Evolutionary conservation across 2,888 invertebrate species (phyloP), one percentile per base, ranked within the genome.

Genomic region (Argyresthia goedartella): DNA sequence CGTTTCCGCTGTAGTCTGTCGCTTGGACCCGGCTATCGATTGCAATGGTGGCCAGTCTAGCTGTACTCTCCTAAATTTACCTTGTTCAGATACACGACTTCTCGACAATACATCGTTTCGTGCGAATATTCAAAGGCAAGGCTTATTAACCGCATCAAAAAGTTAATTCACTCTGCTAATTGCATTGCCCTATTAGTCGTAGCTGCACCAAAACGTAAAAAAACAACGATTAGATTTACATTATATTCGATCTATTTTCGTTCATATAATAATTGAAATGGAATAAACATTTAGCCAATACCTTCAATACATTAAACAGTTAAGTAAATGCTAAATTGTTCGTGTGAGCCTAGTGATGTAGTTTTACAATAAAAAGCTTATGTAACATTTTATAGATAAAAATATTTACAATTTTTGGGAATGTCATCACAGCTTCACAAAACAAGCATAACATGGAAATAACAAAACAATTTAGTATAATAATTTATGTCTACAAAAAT

Each of bases 261-360:
- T 82, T 80, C 76, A 81, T 79, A 78, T 81, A 77, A 78, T 81
- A 76, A 78, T 84, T 78, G 81, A 81, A 54, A 80, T 82, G 71
- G 82, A 82, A 81, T 85, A 84, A 84, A 85, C 84, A 85, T 81
- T 81, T 81, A 84, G 81, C 81, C 79, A 76, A 86, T 81, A 80
- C 71, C 57, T 69, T 75, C 65, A 60, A 71, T 73, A 77, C 66
- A 71, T 25, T 78, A 81, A 81, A 77, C 80, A 73, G 66, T n/a
- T n/a, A n/a, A n/a, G n/a, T 76, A 75, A 75, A 75, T 75, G 79
- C 80, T 75, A 76, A 65, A 75, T 71, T 73, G 76, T 80, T 75
- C 73, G 69, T 79, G 81, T 81, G 81, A 86, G 81, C 80, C 69
- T 73, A 81, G 76, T 81, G 81, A 84, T 78, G 71, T 73, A 74